phyloP scores from a whole-genome alignment of 92 coral and sea anemone genomes.

The Pocillopora grandis region DNA sequence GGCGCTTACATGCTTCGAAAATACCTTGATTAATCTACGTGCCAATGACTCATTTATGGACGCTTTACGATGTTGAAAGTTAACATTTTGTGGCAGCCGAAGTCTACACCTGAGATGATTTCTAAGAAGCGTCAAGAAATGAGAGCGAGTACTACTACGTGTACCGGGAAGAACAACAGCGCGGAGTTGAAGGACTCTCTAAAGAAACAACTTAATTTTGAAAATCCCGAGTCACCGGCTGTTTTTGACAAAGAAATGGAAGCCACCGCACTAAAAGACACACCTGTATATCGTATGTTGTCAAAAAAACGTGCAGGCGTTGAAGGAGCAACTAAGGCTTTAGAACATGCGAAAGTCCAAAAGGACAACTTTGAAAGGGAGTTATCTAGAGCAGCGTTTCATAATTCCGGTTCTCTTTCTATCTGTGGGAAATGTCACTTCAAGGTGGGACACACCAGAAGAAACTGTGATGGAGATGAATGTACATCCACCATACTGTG shows the following conservation, averaged over 20 bases:
- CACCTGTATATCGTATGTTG: too few species aligned
- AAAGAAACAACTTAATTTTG: too few species aligned
- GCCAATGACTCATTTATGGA: conserved; percentile 11
- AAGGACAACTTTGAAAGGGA: neutral
- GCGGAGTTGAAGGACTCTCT: too few species aligned
- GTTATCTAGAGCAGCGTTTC: conserved; percentile 11
- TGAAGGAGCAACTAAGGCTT: conserved; percentile 11
- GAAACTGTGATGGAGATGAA: conserved; percentile 36
- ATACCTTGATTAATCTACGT: conserved; percentile 22
- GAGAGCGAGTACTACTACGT: too few species aligned
- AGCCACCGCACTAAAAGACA: too few species aligned
- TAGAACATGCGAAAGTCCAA: conserved; percentile 1
- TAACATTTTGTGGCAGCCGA: conserved; percentile 34
- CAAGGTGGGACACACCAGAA: conserved; percentile 39
- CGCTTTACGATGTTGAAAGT: conserved; percentile 30
- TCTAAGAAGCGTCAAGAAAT: conserved; percentile 16
- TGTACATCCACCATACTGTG: conserved; percentile 30
- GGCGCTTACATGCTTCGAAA: too few species aligned
- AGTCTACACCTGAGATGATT: conserved; percentile 31
- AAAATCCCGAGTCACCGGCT: too few species aligned
- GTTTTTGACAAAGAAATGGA: too few species aligned
- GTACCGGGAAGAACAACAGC: too few species aligned
- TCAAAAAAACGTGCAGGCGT: neutral
- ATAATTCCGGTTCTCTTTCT: conserved; percentile 32
- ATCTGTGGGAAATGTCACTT: conserved; percentile 32